These are phyloP conservation scores for Lepidocolaptes lacrymiger DNA, from an alignment of 2,797 vertebrate species.

Conservation along the genomic window DNA sequence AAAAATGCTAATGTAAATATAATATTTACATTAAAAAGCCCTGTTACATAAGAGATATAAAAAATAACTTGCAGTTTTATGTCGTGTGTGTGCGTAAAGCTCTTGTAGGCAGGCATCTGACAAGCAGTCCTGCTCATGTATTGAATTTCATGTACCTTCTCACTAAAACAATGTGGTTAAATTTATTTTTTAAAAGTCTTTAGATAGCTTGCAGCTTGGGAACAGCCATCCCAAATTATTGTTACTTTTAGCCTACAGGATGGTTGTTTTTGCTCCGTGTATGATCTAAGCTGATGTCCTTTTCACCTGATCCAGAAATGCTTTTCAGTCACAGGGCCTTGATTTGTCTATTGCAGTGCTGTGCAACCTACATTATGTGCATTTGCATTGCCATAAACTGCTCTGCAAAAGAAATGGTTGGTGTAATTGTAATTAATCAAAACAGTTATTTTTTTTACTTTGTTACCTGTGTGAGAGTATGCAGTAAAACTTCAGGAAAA, in stretches of 20 bases:
- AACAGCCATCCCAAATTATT: fast-evolving
- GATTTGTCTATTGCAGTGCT: background rate
- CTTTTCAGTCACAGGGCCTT: background rate
- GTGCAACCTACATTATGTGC: background rate
- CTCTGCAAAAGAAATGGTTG: background rate
- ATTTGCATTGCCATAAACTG: background rate
- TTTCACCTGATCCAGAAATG: background rate
- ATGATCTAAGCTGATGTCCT: background rate
- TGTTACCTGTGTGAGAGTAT: background rate
- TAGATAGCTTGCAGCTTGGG: background rate
- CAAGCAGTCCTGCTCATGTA: background rate
- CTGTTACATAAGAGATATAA: background rate
- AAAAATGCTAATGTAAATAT: background rate
- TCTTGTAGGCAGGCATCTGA: background rate
- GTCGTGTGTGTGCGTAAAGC: background rate
- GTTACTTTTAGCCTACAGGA: background rate
- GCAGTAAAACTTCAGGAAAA: background rate
- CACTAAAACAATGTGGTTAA: background rate
- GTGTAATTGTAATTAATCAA: background rate
- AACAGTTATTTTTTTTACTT: background rate
- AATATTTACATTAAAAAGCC: constrained; percentile 5
- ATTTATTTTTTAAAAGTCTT: background rate
- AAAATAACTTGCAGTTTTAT: background rate
- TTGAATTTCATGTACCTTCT: background rate
- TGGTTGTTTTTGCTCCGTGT: background rate